These are phyloP conservation scores for Brachycybe producta DNA, from an alignment of 2,888 invertebrate genomes.

Conservation along the genomic window DNA sequence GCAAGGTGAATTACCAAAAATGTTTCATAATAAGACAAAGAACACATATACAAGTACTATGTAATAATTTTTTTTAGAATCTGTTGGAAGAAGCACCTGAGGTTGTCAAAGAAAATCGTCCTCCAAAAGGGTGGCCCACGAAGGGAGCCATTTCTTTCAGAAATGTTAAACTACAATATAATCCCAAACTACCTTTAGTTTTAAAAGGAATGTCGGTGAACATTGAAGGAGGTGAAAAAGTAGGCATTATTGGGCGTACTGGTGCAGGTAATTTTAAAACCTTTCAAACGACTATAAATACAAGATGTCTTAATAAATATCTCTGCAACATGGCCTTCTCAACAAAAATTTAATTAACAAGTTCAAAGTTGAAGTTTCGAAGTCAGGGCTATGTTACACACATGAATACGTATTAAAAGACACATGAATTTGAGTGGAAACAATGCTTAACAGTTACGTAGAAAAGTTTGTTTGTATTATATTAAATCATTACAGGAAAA, in stretches of 20 bases:
- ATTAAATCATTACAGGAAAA: conserved; percentile 35
- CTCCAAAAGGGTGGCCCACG: conserved; percentile 34
- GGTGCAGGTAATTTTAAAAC: conserved; percentile 42
- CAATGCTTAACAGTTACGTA: too few relatives aligned
- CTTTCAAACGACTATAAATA: too few relatives aligned
- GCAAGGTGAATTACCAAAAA: conserved; percentile 29
- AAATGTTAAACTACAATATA: conserved; percentile 34
- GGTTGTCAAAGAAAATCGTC: conserved; percentile 27
- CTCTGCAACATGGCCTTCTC: too few relatives aligned
- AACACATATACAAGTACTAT: too few relatives aligned
- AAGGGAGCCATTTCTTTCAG: conserved; percentile 34
- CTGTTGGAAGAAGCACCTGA: conserved; percentile 30
- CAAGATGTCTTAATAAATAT: too few relatives aligned
- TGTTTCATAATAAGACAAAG: not conserved
- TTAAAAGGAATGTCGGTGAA: conserved; percentile 37
- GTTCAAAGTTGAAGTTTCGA: too few relatives aligned
- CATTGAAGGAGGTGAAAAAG: conserved; percentile 38
- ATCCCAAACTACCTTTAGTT: conserved; percentile 34
- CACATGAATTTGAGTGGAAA: too few relatives aligned
- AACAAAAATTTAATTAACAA: too few relatives aligned
- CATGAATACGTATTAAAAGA: too few relatives aligned
- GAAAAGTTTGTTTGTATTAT: too few relatives aligned
- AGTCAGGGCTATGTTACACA: too few relatives aligned
- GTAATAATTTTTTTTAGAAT: too few relatives aligned
- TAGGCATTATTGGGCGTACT: conserved; percentile 43